Evolutionary conservation across 2,888 invertebrate species (phyloP).

Genomic region (Geotrupes spiniger): DNA sequence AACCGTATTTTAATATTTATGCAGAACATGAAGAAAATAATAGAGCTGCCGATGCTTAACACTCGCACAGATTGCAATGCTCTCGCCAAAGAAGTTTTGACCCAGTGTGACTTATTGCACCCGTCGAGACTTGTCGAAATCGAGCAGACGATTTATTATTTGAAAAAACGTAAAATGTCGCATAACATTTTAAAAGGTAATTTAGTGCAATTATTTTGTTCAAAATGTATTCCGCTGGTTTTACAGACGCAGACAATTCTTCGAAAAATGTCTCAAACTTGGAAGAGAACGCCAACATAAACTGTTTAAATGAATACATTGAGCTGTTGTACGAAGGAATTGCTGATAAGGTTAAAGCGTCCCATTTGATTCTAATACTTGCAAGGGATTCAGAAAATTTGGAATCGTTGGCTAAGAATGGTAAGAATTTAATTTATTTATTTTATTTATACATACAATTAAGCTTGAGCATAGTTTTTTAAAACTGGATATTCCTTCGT

Average conservation of each 20-base stretch:
- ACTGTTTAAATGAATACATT: conserved; percentile 89
- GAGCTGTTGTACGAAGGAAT: conserved; percentile 95
- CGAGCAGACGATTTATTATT: conserved; percentile 82
- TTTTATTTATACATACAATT: conserved; percentile 1
- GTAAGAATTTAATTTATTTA: conserved; percentile 56
- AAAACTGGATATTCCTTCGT: no score
- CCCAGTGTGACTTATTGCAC: conserved; percentile 82
- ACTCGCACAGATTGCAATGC: conserved; percentile 74
- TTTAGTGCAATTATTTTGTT: background rate
- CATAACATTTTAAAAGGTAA: conserved; percentile 40
- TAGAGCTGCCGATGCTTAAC: conserved; percentile 76
- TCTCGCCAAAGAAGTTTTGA: conserved; percentile 79
- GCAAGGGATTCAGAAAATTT: conserved; percentile 93
- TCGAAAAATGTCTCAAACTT: conserved; percentile 24
- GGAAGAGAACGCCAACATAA: conserved; percentile 68
- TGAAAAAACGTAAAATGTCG: conserved; percentile 72
- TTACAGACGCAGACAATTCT: conserved; percentile 23
- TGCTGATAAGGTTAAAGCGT: conserved; percentile 88
- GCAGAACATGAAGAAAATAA: conserved; percentile 61
- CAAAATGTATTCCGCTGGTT: conserved; percentile 1
- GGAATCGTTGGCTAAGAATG: conserved; percentile 89
- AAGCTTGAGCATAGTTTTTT: no score
- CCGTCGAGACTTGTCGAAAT: conserved; percentile 78
- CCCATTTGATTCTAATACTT: conserved; percentile 85
- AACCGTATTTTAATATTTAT: no score